Evolutionary conservation across 2,113 vertebrate species (phyloP).

Genomic region (Anarrhichthys ocellatus): DNA sequence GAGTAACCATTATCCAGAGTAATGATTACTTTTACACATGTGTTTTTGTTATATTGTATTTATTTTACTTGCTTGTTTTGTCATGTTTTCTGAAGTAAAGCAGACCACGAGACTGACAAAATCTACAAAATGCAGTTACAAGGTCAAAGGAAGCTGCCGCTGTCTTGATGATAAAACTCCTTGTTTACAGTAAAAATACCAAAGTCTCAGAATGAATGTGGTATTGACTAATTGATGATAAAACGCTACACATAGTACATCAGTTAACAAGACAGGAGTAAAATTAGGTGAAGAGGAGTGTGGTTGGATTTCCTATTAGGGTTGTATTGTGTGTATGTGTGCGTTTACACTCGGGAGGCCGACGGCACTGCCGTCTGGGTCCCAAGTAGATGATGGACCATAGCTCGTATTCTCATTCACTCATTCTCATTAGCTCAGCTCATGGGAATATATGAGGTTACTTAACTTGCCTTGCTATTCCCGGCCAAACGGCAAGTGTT

Average conservation of each 20-base stretch:
- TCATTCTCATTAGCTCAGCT: slow-evolving; percentile 69
- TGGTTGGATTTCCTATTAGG: slow-evolving; percentile 42
- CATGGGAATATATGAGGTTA: slow-evolving; percentile 77
- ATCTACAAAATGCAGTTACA: slow-evolving; percentile 20
- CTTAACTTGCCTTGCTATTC: slow-evolving; percentile 73
- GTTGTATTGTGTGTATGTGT: slow-evolving; percentile 33
- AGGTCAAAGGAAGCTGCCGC: slow-evolving; percentile 3
- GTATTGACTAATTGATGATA: slow-evolving; percentile 61
- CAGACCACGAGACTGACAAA: background rate
- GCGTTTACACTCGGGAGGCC: slow-evolving; percentile 24
- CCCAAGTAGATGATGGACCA: slow-evolving; percentile 78
- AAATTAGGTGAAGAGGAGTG: slow-evolving; percentile 55
- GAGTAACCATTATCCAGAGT: background rate
- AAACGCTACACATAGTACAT: slow-evolving; percentile 48
- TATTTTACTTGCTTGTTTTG: background rate
- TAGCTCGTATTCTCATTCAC: slow-evolving; percentile 60
- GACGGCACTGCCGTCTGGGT: slow-evolving; percentile 62
- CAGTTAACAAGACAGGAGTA: slow-evolving; percentile 58
- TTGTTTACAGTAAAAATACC: slow-evolving; percentile 58
- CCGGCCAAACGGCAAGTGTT: slow-evolving; percentile 63
- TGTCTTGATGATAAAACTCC: slow-evolving; percentile 48
- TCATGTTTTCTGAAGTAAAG: background rate
- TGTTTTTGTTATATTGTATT: background rate
- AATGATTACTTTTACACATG: background rate
- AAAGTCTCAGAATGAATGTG: slow-evolving; percentile 54